Base-by-base conservation (phyloP, 2,113 vertebrate genomes). In the Crocuta crocuta region DNA sequence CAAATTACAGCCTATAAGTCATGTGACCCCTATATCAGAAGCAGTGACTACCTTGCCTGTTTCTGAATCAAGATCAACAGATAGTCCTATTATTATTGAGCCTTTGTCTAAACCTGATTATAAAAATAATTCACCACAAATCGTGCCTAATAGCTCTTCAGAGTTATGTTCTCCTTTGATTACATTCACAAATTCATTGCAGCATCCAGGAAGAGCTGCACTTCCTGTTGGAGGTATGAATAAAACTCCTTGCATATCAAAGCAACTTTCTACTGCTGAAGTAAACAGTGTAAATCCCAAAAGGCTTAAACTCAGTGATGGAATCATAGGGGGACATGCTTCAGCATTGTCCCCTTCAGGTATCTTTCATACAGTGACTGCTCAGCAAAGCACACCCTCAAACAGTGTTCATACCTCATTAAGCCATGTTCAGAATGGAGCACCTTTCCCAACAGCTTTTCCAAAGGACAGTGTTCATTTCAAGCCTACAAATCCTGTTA, bases 21-120 rank as follows among this genome's bases (percentile, higher is more conserved):
- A 33, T 21, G 31, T n/a, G 39, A 71, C 55, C 8, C 55, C 79
- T 63, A 2, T 43, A 13, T 86, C 79, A 26, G 91, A 82, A 86
- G 63, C 83, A 58, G 91, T 87, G 63, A 73, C 66, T 71, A 5
- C 85, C 45, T 78, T 85, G n/a, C 91, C 97, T 9, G 63, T 53
- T 7, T 93, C 97, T 76, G 89, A 97, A 50, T 95, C 85, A 35
- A 95, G 97, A 79, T 97, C 97, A 78, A 78, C 97, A 89, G 92
- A 97, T 68, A 98, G 97, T 85, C 98, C 97, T 88, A 35, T 97
- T 84, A 95, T 97, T 95, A 97, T 97, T n/a, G 97, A 98, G 66
- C 90, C 97, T 81, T 97, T 96, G 68, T 87, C 94, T 43, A 71
- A 96, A 53, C 39, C 93, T 70, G 91, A 91, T 79, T 92, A 28